Evolutionary conservation across 2,888 invertebrate genomes (phyloP).

Genomic region (Drosophila sordidapex): DNA sequence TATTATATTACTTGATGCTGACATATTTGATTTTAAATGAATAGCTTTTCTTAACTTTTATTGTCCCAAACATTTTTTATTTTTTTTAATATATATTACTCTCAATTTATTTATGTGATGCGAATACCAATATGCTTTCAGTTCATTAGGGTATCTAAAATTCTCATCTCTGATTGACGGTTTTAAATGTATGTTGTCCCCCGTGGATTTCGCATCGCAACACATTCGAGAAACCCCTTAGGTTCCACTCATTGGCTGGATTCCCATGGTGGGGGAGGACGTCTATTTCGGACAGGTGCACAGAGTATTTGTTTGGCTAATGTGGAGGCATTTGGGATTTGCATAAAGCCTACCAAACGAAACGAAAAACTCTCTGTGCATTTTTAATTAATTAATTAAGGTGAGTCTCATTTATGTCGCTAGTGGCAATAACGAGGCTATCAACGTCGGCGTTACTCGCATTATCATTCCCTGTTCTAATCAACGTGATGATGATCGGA

Average conservation of each 20-base stretch:
- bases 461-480: constrained; percentile 54
- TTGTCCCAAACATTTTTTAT: neutral
- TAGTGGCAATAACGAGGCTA: constrained; percentile 73
- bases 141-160: constrained; percentile 12
- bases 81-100: neutral
- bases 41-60: neutral
- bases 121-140: constrained; percentile 1
- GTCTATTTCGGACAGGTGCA: constrained; percentile 36
- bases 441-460: constrained; percentile 55
- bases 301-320: constrained; percentile 1
- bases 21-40: neutral
- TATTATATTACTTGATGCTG: neutral
- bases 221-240: constrained; percentile 32
- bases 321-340: constrained; percentile 59
- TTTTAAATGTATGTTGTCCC: constrained; percentile 31
- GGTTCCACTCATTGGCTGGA: constrained; percentile 28
- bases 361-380: constrained; percentile 55
- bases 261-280: constrained; percentile 45
- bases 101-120: neutral
- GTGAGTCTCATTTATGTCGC: constrained; percentile 38
- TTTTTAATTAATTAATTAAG: constrained; percentile 81
- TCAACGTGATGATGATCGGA: constrained; percentile 59
- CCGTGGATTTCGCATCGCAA: constrained; percentile 18
- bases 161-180: constrained; percentile 44
- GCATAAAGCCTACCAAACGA: constrained; percentile 56